These are phyloP conservation scores for Candoia aspera DNA, from an alignment of 2,113 vertebrate species.

Conservation along the genomic window DNA sequence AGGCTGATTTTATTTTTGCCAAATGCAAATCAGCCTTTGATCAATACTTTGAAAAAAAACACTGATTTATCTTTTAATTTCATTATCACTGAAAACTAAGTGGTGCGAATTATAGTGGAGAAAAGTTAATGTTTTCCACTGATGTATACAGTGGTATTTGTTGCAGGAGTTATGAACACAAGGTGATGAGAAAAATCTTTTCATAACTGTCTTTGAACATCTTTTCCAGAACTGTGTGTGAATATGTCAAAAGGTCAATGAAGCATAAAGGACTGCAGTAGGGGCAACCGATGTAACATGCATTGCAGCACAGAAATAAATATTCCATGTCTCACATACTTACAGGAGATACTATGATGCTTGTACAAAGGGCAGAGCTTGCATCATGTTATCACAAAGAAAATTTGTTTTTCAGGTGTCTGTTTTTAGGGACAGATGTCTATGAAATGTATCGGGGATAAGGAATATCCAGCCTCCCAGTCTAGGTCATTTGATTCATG, in stretches of 20 bases:
- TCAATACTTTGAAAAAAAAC: conserved; percentile 20
- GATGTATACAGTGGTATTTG: background rate
- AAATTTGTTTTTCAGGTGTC: no score
- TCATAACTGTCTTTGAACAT: background rate
- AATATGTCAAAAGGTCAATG: background rate
- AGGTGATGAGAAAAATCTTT: background rate
- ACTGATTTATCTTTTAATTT: background rate
- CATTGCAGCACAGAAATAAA: background rate
- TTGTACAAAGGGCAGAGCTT: no score
- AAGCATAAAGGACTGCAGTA: background rate
- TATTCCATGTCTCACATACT: no score
- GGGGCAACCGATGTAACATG: background rate
- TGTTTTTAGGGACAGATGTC: no score
- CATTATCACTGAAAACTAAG: background rate
- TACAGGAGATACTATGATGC: no score
- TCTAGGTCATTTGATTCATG: no score
- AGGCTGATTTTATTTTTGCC: conserved; percentile 30
- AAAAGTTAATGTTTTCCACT: background rate
- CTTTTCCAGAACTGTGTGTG: background rate
- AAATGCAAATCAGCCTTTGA: conserved; percentile 16
- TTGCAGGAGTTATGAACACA: background rate
- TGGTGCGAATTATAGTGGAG: background rate
- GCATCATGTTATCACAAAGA: no score
- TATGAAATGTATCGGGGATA: no score
- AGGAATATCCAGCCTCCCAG: no score